Conservation (phyloP, 1,140 invertebrate genomes). For the Platyscapa corneri region DNA sequence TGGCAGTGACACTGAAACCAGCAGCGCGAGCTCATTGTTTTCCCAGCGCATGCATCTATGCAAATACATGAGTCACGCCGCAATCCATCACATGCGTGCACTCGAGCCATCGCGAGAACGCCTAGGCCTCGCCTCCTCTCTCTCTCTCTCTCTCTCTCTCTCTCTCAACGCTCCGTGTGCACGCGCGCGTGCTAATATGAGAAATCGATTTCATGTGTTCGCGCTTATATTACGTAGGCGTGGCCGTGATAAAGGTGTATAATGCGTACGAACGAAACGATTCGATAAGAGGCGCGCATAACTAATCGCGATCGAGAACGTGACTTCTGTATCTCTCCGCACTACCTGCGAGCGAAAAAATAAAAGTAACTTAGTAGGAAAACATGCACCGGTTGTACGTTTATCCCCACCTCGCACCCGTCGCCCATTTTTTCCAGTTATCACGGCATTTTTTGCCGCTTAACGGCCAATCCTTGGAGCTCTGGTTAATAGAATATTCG, state of each 20-base stretch:
- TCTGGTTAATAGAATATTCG: background rate
- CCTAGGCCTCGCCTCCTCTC: background rate
- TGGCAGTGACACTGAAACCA: slow-evolving; percentile 36
- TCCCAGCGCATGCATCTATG: slow-evolving; percentile 11
- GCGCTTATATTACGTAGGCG: slow-evolving; percentile 8
- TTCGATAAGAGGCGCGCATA: slow-evolving; percentile 22
- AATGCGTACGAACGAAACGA: slow-evolving; percentile 15
- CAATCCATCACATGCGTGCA: slow-evolving; percentile 13
- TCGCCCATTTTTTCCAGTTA: background rate
- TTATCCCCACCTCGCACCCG: background rate
- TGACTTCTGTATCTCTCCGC: slow-evolving; percentile 15
- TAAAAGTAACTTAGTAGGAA: background rate
- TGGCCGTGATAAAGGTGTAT: background rate
- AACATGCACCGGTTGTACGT: background rate
- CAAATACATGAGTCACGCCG: slow-evolving; percentile 24
- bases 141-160: background rate
- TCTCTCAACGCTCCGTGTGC: background rate
- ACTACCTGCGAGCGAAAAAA: background rate
- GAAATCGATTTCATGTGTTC: slow-evolving; percentile 27
- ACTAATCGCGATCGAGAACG: slow-evolving; percentile 36
- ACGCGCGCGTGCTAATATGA: slow-evolving; percentile 21
- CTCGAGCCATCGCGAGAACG: background rate
- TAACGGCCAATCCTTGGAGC: background rate
- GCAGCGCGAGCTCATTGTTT: slow-evolving; percentile 22
- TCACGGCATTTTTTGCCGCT: background rate